Conservation (phyloP, 2,888 invertebrate genomes). For the Drosophila maculinotata region DNA sequence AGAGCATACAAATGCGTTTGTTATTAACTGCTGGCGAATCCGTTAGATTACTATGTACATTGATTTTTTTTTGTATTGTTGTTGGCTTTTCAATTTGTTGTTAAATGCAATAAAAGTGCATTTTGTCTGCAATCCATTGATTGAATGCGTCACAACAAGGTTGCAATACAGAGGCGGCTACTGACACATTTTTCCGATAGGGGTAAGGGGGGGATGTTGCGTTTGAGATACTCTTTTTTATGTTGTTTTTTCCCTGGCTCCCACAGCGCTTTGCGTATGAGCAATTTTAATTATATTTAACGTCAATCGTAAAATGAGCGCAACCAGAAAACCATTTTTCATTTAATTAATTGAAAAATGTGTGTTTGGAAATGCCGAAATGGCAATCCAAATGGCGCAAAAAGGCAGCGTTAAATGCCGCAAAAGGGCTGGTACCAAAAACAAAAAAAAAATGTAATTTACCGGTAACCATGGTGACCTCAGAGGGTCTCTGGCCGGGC, state of each 20-base stretch:
- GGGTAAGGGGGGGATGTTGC: too few relatives aligned
- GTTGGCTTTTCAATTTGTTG: slow-evolving; percentile 73
- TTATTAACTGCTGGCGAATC: neutral
- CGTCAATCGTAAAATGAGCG: slow-evolving; percentile 75
- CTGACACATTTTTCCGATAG: slow-evolving; percentile 17
- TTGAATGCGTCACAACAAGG: slow-evolving; percentile 63
- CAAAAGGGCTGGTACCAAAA: neutral
- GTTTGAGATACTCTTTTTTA: slow-evolving; percentile 14
- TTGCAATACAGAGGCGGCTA: neutral
- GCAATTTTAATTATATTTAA: slow-evolving; percentile 79
- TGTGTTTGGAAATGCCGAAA: slow-evolving; percentile 37
- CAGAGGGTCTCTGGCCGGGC: slow-evolving; percentile 11
- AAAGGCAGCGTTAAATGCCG: slow-evolving; percentile 13
- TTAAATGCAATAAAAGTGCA: slow-evolving; percentile 80
- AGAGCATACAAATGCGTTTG: slow-evolving; percentile 33
- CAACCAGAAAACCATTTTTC: slow-evolving; percentile 67
- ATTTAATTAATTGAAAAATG: slow-evolving; percentile 79
- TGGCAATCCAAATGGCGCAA: slow-evolving; percentile 19
- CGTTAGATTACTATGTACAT: slow-evolving; percentile 33
- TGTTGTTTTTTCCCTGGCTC: neutral
- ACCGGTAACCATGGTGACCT: slow-evolving; percentile 12
- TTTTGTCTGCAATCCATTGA: slow-evolving; percentile 77
- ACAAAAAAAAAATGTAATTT: neutral
- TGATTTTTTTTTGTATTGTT: slow-evolving; percentile 33
- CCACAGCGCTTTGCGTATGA: slow-evolving; percentile 48